A percentile compares a stretch with the other conserved stretches of the same genome.
Conservation (phyloP, 1,140 invertebrate species). For the Sycophaga agraensis region DNA sequence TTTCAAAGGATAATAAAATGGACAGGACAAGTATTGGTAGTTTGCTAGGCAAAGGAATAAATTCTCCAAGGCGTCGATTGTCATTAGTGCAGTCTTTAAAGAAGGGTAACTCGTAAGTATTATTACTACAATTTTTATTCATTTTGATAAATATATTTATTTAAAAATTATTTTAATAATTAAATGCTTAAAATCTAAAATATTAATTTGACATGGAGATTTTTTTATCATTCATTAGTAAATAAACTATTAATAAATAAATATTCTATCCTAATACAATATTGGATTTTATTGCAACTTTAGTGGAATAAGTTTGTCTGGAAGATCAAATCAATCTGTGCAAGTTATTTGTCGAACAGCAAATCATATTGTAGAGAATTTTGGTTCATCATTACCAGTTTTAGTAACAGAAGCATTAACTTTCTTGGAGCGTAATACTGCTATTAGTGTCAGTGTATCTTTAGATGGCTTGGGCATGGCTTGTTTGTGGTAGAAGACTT, state of each 20-base stretch:
- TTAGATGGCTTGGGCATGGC: constrained; percentile 78
- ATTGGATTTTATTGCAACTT: constrained; percentile 28
- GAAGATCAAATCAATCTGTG: constrained; percentile 65
- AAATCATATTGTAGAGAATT: constrained; percentile 71
- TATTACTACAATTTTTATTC: background rate
- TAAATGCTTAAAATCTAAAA: background rate
- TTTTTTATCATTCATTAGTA: too few species aligned
- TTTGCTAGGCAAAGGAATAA: constrained; percentile 36
- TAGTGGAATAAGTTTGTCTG: constrained; percentile 63
- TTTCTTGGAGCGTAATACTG: constrained; percentile 65
- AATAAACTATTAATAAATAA: too few species aligned
- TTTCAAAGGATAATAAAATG: constrained; percentile 33
- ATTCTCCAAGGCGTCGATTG: constrained; percentile 48
- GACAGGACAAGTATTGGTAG: constrained; percentile 39
- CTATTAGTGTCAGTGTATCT: constrained; percentile 66
- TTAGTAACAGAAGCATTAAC: constrained; percentile 86
- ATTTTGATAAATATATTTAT: background rate
- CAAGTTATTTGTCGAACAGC: constrained; percentile 70
- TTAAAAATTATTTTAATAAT: background rate
- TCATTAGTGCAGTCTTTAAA: constrained; percentile 52
- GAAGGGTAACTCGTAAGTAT: constrained; percentile 50
- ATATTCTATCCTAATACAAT: background rate
- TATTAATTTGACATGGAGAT: too few species aligned
- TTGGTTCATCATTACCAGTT: constrained; percentile 78
- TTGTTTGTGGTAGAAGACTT: constrained; percentile 81